Base-by-base conservation (phyloP, 2,888 invertebrate genomes). In the Tortrix viridana region DNA sequence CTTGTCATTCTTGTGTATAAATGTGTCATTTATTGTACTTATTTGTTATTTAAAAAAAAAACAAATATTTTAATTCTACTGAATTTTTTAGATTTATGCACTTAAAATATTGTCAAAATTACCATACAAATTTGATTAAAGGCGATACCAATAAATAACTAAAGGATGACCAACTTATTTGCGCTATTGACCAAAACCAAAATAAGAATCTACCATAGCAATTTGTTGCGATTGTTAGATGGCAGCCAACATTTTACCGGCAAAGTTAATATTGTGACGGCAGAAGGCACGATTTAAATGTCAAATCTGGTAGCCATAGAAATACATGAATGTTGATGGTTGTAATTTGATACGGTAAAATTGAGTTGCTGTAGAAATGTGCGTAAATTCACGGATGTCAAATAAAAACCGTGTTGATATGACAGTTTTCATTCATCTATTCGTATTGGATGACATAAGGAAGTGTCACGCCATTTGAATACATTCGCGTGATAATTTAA, bases 381-480 rank as follows among this genome's bases (percentile, higher is more conserved):
- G 14, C 44, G 37, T 14, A 55, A 46, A 46, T 46, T 9, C 26
- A 18, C 23, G 32, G 19, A 37, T 20, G 19, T 37, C 37, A 20
- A 19, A 19, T 19, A 55, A 55, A 32, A 55, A 26, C 32, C n/a
- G 26, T 18, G 22, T 23, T 12, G 50, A 37, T 52, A 3, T 22
- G 38, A 16, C 16, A 16, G n/a, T 7, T 22, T 41, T 4, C 14
- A 18, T 22, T 12, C 19, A 41, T 22, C 5, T 20, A 53, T n/a
- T 14, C 38, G 22, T 41, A 22, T 53, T 53, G 9, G 41, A 37
- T 22, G 4, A 20, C 68, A 66, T 64, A 66, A 69, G 65, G 70
- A 69, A 71, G 66, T 66, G 65, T 64, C 68, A 66, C 52, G 49
- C 61, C 65, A 61, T 64, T 68, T 3, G 32, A 32, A 32, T 12